Conservation (phyloP, 2,797 vertebrate genomes). For the Ambastaia sidthimunki region DNA sequence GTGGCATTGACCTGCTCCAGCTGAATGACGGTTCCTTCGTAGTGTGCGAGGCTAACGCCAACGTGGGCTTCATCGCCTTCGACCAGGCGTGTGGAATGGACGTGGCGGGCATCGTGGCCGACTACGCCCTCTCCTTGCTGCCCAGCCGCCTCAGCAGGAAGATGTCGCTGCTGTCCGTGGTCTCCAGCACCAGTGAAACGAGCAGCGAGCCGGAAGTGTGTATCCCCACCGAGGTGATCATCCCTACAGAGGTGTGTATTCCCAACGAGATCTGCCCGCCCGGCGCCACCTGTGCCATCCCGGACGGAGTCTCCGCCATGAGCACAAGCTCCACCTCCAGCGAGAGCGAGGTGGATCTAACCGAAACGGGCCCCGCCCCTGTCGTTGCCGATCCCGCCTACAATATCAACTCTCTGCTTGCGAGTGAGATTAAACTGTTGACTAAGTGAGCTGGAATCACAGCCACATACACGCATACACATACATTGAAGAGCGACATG, state of each 20-base stretch:
- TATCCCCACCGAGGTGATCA: slow-evolving; percentile 75
- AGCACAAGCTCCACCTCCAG: slow-evolving; percentile 87
- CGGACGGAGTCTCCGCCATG: slow-evolving; percentile 82
- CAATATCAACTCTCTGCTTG: slow-evolving; percentile 87
- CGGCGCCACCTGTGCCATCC: slow-evolving; percentile 70
- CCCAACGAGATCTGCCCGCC: slow-evolving; percentile 79
- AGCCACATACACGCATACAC: slow-evolving; percentile 60
- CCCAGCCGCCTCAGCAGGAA: slow-evolving; percentile 85
- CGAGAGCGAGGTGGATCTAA: slow-evolving; percentile 87
- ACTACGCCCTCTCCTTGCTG: slow-evolving; percentile 88
- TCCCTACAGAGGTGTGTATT: slow-evolving; percentile 83
- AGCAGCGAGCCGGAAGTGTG: slow-evolving; percentile 85
- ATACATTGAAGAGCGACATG: slow-evolving; percentile 46
- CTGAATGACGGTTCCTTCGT: slow-evolving; percentile 88
- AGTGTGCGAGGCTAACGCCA: slow-evolving; percentile 92
- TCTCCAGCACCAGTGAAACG: slow-evolving; percentile 85
- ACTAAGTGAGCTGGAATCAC: slow-evolving; percentile 81
- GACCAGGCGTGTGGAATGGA: slow-evolving; percentile 91
- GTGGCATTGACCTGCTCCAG: slow-evolving; percentile 90
- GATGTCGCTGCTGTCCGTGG: slow-evolving; percentile 85
- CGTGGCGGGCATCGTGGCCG: slow-evolving; percentile 87
- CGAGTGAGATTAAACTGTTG: slow-evolving; percentile 88
- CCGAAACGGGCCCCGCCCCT: slow-evolving; percentile 72
- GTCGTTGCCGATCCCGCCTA: slow-evolving; percentile 78
- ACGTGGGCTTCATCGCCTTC: slow-evolving; percentile 91